Base-by-base conservation (phyloP, 1,140 invertebrate genomes). In the Drosophila erecta region DNA sequence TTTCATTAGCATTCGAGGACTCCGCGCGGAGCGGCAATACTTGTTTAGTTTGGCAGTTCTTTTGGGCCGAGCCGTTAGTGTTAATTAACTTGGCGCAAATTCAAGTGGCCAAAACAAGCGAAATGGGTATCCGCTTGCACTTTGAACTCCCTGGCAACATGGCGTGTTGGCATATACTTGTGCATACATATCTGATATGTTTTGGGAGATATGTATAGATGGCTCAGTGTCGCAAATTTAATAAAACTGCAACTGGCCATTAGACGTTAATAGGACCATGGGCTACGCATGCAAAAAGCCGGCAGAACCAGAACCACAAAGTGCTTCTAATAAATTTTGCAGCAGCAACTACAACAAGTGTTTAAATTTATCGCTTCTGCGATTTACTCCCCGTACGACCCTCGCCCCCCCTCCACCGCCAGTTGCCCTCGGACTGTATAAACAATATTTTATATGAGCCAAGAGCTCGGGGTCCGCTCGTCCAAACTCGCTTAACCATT, bases 261-360 rank as follows among this genome's bases (percentile, higher is more conserved):
- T 72, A 69, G 56, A 69, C 73, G 50, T 61, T 76, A 69, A 76
- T 56, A 51, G 64, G 60, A 35, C 24, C 73, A 59, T 40, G 55
- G 73, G 62, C 73, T 41, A 69, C 73, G 72, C 73, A 86, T 87
- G 83, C 79, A 76, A 81, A 80, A 76, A 83, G 56, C 70, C 79
- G 69, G 89, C 76, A 80, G 22, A 84, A 77, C 84, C 76, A 80
- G 22, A 84, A 77, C 84, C 84, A 65, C 84, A 89, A 84, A 89
- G 76, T 89, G 84, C 77, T 89, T 76, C 84, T 89, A 89, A 89
- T 89, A 89, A 89, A 89, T 89, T 89, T 51, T 69, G 64, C 57
- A 87, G 71, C 83, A 81, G 64, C 78, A 87, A 75, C 81, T 74
- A 89, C 83, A 89, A 84, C 84, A 89, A 89, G 84, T 89, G 84